phyloP scores from a whole-genome alignment of 2,797 vertebrate genomes.

The Aplochiton taeniatus region DNA sequence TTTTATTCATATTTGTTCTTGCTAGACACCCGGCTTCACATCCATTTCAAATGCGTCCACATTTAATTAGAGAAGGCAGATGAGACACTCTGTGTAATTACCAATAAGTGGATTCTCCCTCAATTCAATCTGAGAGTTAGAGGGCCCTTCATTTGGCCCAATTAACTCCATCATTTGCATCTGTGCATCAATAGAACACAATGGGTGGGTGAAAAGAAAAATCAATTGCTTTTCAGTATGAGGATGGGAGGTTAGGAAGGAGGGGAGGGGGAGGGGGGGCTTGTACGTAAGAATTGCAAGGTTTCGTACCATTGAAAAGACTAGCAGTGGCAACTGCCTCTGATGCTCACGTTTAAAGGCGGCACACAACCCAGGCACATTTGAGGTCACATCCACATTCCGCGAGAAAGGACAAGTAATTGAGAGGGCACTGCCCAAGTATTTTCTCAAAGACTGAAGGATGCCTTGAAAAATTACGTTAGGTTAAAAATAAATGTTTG shows the following conservation, averaged over 20 bases:
- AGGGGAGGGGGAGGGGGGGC: neutral
- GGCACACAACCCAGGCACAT: too few relatives aligned
- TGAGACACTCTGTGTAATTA: slow-evolving; percentile 15
- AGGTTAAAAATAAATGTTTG: too few relatives aligned
- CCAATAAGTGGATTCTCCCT: neutral
- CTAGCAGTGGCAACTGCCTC: too few relatives aligned
- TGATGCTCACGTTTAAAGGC: too few relatives aligned
- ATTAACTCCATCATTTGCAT: slow-evolving; percentile 24
- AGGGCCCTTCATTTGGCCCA: slow-evolving; percentile 7
- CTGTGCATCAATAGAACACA: slow-evolving; percentile 12
- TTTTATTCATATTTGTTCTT: neutral
- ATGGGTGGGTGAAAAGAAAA: too few relatives aligned
- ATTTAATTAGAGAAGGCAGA: neutral
- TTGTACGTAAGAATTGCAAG: neutral
- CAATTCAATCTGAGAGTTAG: neutral
- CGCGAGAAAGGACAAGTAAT: too few relatives aligned
- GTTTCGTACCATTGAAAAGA: too few relatives aligned
- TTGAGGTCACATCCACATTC: too few relatives aligned
- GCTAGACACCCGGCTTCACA: neutral
- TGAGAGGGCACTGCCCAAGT: too few relatives aligned
- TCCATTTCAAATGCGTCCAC: neutral
- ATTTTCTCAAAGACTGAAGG: too few relatives aligned
- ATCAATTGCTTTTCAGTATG: neutral
- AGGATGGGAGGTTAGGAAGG: neutral
- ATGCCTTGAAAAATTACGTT: too few relatives aligned